phyloP scores from a whole-genome alignment of 2,797 vertebrate species.

The Champsocephalus gunnari region DNA sequence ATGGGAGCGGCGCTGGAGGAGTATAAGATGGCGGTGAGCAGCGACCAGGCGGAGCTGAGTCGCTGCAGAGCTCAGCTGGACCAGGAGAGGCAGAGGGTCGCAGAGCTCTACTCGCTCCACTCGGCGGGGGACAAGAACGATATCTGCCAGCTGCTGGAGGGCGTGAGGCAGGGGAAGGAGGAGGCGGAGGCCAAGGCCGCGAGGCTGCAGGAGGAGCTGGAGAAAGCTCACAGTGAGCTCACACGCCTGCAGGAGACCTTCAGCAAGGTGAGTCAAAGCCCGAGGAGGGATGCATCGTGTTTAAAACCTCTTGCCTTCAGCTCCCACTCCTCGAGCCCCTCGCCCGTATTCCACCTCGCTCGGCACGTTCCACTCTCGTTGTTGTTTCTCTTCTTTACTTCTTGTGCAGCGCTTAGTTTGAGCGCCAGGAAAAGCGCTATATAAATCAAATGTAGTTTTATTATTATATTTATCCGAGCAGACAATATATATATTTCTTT shows the following conservation, averaged over 20 bases:
- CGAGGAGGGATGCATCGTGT: no score
- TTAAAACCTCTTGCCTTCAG: no score
- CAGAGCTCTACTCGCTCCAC: conserved; percentile 94
- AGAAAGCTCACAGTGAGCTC: conserved; percentile 89
- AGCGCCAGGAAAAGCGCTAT: no score
- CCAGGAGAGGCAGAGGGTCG: conserved; percentile 94
- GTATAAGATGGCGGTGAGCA: conserved; percentile 89
- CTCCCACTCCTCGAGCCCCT: no score
- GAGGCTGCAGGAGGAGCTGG: conserved; percentile 90
- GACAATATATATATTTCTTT: no score
- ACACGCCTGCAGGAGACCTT: conserved; percentile 90
- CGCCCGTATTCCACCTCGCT: no score
- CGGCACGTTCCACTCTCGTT: no score
- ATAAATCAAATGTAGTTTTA: no score
- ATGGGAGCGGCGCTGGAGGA: conserved; percentile 90
- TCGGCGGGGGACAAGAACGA: conserved; percentile 93
- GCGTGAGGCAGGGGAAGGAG: conserved; percentile 92
- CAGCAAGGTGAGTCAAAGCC: conserved; percentile 79
- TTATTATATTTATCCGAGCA: no score
- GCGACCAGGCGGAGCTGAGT: conserved; percentile 91
- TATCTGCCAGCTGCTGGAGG: conserved; percentile 94
- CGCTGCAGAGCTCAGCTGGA: conserved; percentile 93
- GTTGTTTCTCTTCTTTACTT: no score
- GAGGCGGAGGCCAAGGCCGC: conserved; percentile 91
- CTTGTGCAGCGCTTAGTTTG: no score